Base-by-base conservation (phyloP, 2,797 vertebrate species). In the Sarcophilus harrisii region DNA sequence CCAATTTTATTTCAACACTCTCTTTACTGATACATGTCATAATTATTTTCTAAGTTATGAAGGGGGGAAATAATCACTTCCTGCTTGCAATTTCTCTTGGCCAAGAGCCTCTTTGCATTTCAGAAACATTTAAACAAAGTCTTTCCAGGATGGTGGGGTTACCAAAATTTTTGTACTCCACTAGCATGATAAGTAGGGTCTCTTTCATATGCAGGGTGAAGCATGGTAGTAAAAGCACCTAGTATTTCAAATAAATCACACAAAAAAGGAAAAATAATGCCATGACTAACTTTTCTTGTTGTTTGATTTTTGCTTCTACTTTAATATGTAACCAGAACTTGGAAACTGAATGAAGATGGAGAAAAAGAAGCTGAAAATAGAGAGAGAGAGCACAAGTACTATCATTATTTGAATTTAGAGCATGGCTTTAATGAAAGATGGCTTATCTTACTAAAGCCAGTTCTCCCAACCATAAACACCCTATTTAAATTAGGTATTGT, bases 401-500 rank as follows among this genome's bases (percentile, higher is more conserved):
- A 66, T 38, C 18, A 92, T 94, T 10, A 57, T 62, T 38, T 92
- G 3, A 95, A 94, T 93, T 93, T 16, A 95, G 95, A 92, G 58
- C 10, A 73, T 54, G 12, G 73, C 89, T 94, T 96, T 81, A 45
- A 95, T 93, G 93, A 66, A 91, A 97, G 91, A 4, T 30, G 32
- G 0, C 38, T 81, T 18, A 91, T 27, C 24, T 92, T 90, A 87
- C 4, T 92, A 29, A 94, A 95, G 29, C 38, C 58, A 66, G 27
- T 57, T 90, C 6, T 45, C 9, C 66, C 18, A 81, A 81, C 18
- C 18, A 45, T 38, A 73, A 38, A 73, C 38, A 24, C 21, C 49
- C n/a, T 91, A 91, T 38, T 8, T 38, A 21, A 73, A 73, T 18
- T 38, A 21, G 66, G 5, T 21, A 81, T 45, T 81, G 24, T 81